Percentiles rank a stretch among this genome's conserved stretches.
These are phyloP conservation scores for Hesperophylax magnus DNA, from an alignment of 1,140 invertebrate genomes.

Conservation along the genomic window DNA sequence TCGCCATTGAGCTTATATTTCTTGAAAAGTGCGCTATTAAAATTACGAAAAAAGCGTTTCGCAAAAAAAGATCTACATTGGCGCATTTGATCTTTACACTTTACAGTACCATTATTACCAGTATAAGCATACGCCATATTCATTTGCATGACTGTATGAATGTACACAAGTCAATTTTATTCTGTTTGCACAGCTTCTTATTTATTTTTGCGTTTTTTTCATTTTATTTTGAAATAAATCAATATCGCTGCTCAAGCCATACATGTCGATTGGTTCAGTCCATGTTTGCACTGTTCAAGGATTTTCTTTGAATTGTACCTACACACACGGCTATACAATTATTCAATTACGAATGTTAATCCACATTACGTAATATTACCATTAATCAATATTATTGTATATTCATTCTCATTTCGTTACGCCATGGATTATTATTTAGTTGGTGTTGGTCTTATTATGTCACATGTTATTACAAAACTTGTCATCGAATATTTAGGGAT, in stretches of 20 bases:
- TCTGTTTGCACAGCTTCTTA: neutral
- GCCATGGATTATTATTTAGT: too few relatives aligned
- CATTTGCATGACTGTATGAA: slow-evolving; percentile 8
- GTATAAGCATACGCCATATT: neutral
- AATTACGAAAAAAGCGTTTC: neutral
- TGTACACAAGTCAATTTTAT: neutral
- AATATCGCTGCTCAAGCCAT: neutral
- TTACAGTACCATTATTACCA: neutral
- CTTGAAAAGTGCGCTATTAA: too few relatives aligned
- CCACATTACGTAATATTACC: too few relatives aligned
- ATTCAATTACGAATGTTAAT: too few relatives aligned
- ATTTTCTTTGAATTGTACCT: neutral
- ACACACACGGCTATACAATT: too few relatives aligned
- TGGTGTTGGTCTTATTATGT: too few relatives aligned
- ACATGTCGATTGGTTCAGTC: neutral
- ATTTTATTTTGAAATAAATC: slow-evolving; percentile 5
- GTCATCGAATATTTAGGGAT: too few relatives aligned
- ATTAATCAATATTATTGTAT: too few relatives aligned
- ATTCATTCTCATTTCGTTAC: too few relatives aligned
- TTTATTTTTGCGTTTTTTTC: neutral
- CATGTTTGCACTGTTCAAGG: slow-evolving; percentile 9
- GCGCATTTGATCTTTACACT: slow-evolving; percentile 3
- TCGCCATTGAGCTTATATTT: too few relatives aligned
- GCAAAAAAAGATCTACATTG: neutral
- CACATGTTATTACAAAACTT: too few relatives aligned